These are phyloP conservation scores for Drosophila ezoana DNA, from an alignment of 2,888 invertebrate genomes.

Conservation along the genomic window DNA sequence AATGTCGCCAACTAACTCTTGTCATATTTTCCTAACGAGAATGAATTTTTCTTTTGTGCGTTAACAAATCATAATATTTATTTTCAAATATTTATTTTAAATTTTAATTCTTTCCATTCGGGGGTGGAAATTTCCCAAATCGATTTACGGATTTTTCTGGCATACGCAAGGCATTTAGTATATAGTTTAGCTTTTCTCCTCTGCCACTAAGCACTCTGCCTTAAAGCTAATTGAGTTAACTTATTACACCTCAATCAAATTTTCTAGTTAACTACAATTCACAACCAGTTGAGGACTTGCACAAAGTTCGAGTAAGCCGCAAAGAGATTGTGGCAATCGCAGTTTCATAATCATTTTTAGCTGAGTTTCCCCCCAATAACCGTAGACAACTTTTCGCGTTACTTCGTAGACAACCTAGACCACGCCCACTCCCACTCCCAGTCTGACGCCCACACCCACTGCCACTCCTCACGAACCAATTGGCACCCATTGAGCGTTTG, in stretches of 20 bases:
- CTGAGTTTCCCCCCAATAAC: constrained; percentile 40
- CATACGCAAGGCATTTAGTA: neutral
- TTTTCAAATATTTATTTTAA: neutral
- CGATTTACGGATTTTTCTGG: too few species aligned
- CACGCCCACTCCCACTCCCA: neutral
- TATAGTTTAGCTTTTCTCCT: neutral
- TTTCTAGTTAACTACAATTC: constrained; percentile 12
- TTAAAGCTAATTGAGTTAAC: neutral
- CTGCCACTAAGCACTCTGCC: neutral
- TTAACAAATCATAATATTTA: too few species aligned
- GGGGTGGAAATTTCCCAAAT: neutral
- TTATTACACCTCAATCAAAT: constrained; percentile 22
- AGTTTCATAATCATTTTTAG: constrained; percentile 53
- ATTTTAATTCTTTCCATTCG: neutral
- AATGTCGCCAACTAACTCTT: constrained; percentile 10
- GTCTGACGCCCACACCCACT: neutral
- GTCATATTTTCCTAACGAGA: neutral
- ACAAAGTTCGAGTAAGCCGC: constrained; percentile 8
- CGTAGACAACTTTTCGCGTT: constrained; percentile 44
- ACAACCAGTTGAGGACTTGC: constrained; percentile 33
- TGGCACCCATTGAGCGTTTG: constrained; percentile 20
- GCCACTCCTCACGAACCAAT: constrained; percentile 3
- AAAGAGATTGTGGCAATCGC: constrained; percentile 32
- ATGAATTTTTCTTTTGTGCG: neutral
- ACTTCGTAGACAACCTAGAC: neutral